Conservation (phyloP, 2,888 invertebrate genomes). For the Nineta flava region DNA sequence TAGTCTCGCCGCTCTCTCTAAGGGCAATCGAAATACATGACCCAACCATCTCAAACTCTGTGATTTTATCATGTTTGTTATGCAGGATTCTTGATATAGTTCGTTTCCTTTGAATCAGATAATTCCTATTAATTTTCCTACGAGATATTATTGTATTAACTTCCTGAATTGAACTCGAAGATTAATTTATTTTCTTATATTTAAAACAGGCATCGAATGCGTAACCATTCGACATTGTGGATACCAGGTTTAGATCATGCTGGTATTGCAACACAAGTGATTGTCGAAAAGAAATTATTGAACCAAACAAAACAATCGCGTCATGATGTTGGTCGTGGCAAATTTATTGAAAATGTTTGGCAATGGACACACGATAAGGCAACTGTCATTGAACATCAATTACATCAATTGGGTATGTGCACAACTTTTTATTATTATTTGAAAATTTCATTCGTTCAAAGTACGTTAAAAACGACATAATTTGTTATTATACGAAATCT, state of each 20-base stretch:
- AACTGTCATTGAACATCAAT: constrained; percentile 41
- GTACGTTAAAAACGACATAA: too few relatives aligned
- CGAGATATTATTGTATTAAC: too few relatives aligned
- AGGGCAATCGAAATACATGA: too few relatives aligned
- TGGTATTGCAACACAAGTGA: constrained; percentile 97
- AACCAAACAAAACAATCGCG: constrained; percentile 71
- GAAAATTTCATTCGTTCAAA: too few relatives aligned
- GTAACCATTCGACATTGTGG: constrained; percentile 83
- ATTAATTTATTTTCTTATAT: neutral
- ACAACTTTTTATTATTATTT: too few relatives aligned
- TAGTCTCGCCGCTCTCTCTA: too few relatives aligned
- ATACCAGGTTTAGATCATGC: constrained; percentile 98
- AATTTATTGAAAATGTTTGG: constrained; percentile 88
- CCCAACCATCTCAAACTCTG: too few relatives aligned
- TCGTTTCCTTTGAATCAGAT: too few relatives aligned
- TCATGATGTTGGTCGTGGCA: constrained; percentile 88
- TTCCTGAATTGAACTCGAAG: neutral
- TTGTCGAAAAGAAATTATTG: constrained; percentile 93
- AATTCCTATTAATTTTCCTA: too few relatives aligned
- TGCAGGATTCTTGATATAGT: too few relatives aligned
- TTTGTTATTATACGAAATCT: too few relatives aligned
- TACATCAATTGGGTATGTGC: constrained; percentile 42
- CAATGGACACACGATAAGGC: constrained; percentile 73
- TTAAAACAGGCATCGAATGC: constrained; percentile 71
- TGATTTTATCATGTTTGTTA: too few relatives aligned